phyloP scores from a whole-genome alignment of 2,797 vertebrate genomes.

The Valencia hispanica region DNA sequence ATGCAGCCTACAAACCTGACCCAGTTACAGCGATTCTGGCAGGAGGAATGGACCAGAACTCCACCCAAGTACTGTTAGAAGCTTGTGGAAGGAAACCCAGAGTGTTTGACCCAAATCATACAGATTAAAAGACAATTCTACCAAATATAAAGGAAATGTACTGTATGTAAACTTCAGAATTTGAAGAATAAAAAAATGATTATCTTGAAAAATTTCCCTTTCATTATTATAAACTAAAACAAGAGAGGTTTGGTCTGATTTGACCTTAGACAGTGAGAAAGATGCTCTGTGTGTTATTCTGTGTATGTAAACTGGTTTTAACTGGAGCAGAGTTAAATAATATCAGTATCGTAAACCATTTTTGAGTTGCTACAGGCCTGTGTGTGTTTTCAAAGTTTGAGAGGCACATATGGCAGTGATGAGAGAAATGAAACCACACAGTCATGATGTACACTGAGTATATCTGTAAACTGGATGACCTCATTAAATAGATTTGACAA shows the following conservation, averaged over 20 bases:
- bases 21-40: neutral
- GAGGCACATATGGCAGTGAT: no score
- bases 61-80: neutral
- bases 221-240: neutral
- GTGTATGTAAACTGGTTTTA: no score
- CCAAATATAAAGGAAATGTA: neutral
- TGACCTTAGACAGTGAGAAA: no score
- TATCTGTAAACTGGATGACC: neutral
- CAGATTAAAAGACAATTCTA: neutral
- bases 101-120: neutral
- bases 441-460: neutral
- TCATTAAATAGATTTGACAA: neutral
- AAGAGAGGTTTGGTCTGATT: neutral
- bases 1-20: neutral
- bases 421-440: neutral
- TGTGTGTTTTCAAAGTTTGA: neutral
- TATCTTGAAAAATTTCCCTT: neutral
- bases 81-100: no score
- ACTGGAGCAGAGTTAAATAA: neutral
- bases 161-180: neutral
- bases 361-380: no score
- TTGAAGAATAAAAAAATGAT: neutral
- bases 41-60: neutral
- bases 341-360: neutral
- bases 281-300: no score